Evolutionary conservation across 2,797 vertebrate species (phyloP), one percentile per base, ranked within the genome.

Genomic region (Cryptoblepharus egeriae): DNA sequence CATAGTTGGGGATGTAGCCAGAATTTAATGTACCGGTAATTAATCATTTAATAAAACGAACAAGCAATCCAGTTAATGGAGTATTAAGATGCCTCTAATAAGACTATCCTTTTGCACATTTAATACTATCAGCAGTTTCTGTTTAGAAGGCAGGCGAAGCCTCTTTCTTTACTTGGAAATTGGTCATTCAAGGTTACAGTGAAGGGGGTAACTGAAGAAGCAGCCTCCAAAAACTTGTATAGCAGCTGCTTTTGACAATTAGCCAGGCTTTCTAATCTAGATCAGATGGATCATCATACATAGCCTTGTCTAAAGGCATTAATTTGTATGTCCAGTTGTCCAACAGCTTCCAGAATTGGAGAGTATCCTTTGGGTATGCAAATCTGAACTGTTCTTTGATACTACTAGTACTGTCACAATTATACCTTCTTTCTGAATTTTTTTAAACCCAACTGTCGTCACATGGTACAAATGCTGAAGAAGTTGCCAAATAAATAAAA

Each of bases 121-220:
- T n/a, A 0, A 61, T 72, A 71, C 67, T 87, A 83, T 71, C 12
- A 22, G 79, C 70, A 83, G 57, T 1, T 0, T 55, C 30, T 67
- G 24, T 70, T 79, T 71, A 88, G 81, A 78, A 76, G 11, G 88
- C 88, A 90, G 86, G 81, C 72, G 67, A 2, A 10, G 30, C 79
- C 89, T 90, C 78, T 80, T 91, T 86, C 90, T 89, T 95, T 94
- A 94, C 94, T 91, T 93, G 92, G 95, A 95, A 93, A 39, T 52
- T 95, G 93, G 94, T 95, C 94, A 95, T 81, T 81, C 90, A 90
- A 93, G 95, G 95, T 94, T 93, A 95, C 0, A 0, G 84, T 82
- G 88, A 22, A 79, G 55, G 83, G 90, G 85, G 87, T 72, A 90
- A 88, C 76, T 82, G 76, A 91, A 87, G 87, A 91, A 90, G 91